Evolutionary conservation across 2,113 vertebrate species (phyloP), one percentile per base, ranked within the genome.

Genomic region (Nerophis ophidion): DNA sequence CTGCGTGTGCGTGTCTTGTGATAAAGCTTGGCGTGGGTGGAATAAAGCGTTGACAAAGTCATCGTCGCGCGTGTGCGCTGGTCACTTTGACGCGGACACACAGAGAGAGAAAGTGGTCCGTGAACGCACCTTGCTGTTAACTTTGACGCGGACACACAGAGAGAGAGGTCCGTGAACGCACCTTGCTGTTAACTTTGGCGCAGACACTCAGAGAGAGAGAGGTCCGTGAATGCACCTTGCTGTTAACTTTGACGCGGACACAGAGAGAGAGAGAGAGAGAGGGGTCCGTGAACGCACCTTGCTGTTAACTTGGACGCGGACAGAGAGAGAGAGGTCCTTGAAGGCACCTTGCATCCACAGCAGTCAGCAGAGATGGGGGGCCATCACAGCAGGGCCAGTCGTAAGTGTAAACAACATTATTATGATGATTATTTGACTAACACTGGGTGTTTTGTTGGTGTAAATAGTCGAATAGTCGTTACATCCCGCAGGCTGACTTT

Each of bases 351-450:
- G 79, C 77, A 72, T 84, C 70, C 80, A 59, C 35, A 36, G 15
- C 52, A 38, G 33, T 33, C 49, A 51, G 11, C 49, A 15, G 83
- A 76, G 72, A 96, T 95, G 94, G 94, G 94, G 80, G 93, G 89
- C 86, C 93, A 93, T 90, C 87, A 93, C 81, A 93, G 93, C 60
- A 89, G 92, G 67, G 90, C 79, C 76, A 87, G 57, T 53, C 60
- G 52, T 56, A 5, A 46, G 9, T n/a, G 52, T 53, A 38, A 34
- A 36, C 7, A 48, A 26, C 11, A 4, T 26, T 3, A n/a, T 54
- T n/a, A 5, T 38, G 4, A 1, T 52, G 13, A 3, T 26, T 34
- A 3, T 33, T 52, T 7, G 34, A 13, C 26, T 26, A 26, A 26
- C 26, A 26, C 3, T 26, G 26, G 26, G 26, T 26, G 26, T 26